Conservation (phyloP, 2,888 invertebrate species). For the Coecobrya sp. region DNA sequence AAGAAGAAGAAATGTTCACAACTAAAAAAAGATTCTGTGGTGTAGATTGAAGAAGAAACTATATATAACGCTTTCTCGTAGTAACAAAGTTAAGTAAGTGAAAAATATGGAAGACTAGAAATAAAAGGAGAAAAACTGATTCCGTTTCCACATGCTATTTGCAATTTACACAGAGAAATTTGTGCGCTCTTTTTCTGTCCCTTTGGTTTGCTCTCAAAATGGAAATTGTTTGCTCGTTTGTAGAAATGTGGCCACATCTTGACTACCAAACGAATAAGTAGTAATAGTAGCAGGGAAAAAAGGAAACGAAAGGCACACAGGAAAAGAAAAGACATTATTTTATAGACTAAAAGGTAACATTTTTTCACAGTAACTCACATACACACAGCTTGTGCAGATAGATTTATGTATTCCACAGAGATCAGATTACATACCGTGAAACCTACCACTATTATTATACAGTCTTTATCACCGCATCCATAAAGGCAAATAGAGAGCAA, state of each 20-base stretch:
- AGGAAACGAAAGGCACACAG: not conserved
- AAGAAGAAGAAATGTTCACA: conserved; percentile 24
- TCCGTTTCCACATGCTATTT: conserved; percentile 37
- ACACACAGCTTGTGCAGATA: conserved; percentile 47
- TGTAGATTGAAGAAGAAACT: not conserved
- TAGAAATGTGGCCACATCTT: conserved; percentile 16
- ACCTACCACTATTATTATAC: conserved; percentile 58
- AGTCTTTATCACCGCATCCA: conserved; percentile 4
- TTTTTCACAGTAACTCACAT: conserved; percentile 9
- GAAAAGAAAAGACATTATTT: not conserved
- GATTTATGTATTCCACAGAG: conserved; percentile 77
- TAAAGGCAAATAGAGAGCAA: conserved; percentile 15
- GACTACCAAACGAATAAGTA: not conserved
- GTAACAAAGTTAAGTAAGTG: not conserved
- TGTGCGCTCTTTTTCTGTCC: not conserved
- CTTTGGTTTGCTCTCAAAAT: not conserved
- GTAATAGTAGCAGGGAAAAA: not conserved
- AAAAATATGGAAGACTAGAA: not conserved
- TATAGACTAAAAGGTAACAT: not conserved
- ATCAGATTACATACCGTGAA: conserved; percentile 74
- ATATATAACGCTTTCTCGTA: too few relatives aligned
- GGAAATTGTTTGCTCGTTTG: conserved; percentile 1
- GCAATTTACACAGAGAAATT: not conserved
- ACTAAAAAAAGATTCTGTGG: not conserved
- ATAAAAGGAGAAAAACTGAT: conserved; percentile 22